Base-by-base conservation (phyloP, 2,888 invertebrate species). In the Nomada hirtipes region DNA sequence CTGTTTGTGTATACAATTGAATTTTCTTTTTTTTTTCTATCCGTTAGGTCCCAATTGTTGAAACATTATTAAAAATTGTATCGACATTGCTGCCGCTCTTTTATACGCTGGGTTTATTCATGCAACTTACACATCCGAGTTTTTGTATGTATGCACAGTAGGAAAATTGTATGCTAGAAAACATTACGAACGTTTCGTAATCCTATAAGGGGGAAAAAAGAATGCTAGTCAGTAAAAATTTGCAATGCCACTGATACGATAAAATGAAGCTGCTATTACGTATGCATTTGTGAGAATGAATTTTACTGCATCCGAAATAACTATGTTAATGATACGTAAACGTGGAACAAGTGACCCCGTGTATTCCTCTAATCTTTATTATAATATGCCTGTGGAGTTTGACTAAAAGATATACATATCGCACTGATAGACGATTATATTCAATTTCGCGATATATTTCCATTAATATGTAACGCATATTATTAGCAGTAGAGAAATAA, bases 401-500 rank as follows among this genome's bases (percentile, higher is more conserved):
- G 15, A 23, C 10, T 36, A 36, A 36, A 36, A 36, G 7, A 47
- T 2, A 36, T 4, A 52, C 29, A 59, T 53, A 69, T 42, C 15
- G 61, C 26, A 61, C 11, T 55, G n/a, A 44, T 44, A 55, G 23
- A 70, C 2, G n/a, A 23, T 60, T 15, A 60, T 2, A 55, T 55
- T 53, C 20, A 65, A 10, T 44, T 23, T 57, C n/a, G 47, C 47
- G 23, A 10, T 55, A 26, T 26, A 36, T 29, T 29, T 63, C 44
- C 47, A 29, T 26, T 76, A 44, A 65, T 26, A 68, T 26, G 15
- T 73, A 71, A 53, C 11, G 52, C 53, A 50, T 18, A 60, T 7
- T 29, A 59, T 71, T 23, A 79, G 36, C 50, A 57, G 68, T 67
- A 59, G 69, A 53, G 72, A 68, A 29, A 77, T 71, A 82, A 77